phyloP scores from a whole-genome alignment of 2,113 vertebrate genomes.

The Crocuta crocuta region DNA sequence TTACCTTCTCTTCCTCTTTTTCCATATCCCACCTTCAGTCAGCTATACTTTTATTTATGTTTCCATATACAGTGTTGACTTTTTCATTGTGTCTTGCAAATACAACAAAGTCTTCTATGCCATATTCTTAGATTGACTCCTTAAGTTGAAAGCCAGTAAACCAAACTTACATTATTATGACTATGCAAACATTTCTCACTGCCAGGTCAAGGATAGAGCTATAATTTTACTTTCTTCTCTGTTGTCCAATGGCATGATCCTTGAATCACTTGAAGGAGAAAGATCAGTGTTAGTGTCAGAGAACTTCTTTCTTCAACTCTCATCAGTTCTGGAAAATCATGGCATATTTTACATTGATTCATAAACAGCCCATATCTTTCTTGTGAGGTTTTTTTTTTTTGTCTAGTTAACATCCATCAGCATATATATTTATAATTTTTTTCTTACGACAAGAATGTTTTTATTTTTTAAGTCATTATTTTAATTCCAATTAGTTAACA shows the following conservation, averaged over 20 bases:
- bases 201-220: background rate
- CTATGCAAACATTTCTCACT: background rate
- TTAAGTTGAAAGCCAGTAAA: conserved; percentile 8
- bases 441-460: background rate
- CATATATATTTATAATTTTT: background rate
- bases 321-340: background rate
- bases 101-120: background rate
- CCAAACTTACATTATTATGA: background rate
- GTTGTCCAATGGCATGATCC: background rate
- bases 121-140: conserved; percentile 4
- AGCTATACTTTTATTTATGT: background rate
- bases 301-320: background rate
- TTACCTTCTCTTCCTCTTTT: background rate
- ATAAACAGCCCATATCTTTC: background rate
- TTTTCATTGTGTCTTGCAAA: conserved; percentile 6
- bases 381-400: background rate
- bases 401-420: background rate
- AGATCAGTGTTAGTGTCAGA: background rate
- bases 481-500: background rate
- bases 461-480: background rate
- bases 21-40: background rate
- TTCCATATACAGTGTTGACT: background rate
- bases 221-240: background rate
- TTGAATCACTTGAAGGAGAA: background rate
- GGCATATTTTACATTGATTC: background rate